phyloP scores from a whole-genome alignment of 2,797 vertebrate genomes.

The Halcyon badia region DNA sequence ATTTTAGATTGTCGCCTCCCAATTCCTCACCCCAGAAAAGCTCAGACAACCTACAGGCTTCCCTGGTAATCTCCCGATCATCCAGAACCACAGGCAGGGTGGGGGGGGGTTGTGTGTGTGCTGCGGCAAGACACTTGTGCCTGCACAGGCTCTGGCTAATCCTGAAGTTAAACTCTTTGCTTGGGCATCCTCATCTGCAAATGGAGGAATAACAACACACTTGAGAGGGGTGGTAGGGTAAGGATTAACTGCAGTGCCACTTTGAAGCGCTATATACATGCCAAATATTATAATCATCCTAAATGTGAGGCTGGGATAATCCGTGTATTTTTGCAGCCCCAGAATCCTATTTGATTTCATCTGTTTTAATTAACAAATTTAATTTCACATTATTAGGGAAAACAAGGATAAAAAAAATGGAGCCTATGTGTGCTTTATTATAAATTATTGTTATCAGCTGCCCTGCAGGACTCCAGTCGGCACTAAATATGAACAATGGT shows the following conservation, averaged over 20 bases:
- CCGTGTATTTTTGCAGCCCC: conserved; percentile 27
- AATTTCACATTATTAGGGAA: conserved; percentile 56
- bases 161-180: background rate
- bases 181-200: background rate
- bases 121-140: background rate
- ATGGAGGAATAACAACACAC: background rate
- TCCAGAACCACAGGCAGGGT: background rate
- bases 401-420: conserved; percentile 54
- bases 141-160: background rate
- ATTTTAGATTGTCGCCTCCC: background rate
- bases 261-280: background rate
- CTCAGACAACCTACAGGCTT: background rate
- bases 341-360: conserved; percentile 56
- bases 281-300: conserved; percentile 39
- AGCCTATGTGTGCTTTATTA: conserved; percentile 53
- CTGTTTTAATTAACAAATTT: conserved; percentile 77
- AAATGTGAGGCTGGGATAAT: conserved; percentile 40
- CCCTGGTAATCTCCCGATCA: fast-evolving
- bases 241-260: background rate
- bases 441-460: conserved; percentile 83
- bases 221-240: background rate
- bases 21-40: fast-evolving
- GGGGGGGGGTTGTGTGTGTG: background rate
- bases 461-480: conserved; percentile 77
- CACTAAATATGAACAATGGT: conserved; percentile 80